Percentiles rank a stretch among this genome's conserved stretches.
phyloP scores from a whole-genome alignment of 2,797 vertebrate genomes.

The Sebastiscus albofasciatus region DNA sequence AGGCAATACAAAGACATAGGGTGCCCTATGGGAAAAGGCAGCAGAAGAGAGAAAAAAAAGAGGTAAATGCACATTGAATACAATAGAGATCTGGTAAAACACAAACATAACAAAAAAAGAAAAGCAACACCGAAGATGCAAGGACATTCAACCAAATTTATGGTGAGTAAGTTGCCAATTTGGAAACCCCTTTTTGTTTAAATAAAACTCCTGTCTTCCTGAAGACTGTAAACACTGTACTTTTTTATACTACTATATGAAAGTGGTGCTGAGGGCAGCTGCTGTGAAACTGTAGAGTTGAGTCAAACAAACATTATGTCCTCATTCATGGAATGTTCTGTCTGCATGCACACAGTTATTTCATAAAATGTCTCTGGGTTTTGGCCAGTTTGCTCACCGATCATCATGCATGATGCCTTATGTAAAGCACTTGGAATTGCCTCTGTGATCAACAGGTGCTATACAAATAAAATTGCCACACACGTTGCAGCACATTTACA shows the following conservation, averaged over 20 bases:
- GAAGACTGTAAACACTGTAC: too few relatives aligned
- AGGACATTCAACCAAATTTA: background rate
- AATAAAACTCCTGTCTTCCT: background rate
- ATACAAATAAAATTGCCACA: too few relatives aligned
- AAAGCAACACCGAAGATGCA: background rate
- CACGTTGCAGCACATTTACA: too few relatives aligned
- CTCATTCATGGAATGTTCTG: background rate
- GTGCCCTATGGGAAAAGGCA: conserved; percentile 36
- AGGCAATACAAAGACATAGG: conserved; percentile 4
- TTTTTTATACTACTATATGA: background rate
- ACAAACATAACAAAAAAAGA: background rate
- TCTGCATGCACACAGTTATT: background rate
- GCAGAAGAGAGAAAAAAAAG: background rate
- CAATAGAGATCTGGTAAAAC: background rate
- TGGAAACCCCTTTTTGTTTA: background rate
- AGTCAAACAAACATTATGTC: background rate
- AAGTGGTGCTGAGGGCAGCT: background rate
- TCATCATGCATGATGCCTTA: background rate
- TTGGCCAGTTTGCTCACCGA: background rate
- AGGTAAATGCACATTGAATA: background rate
- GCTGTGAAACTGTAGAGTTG: background rate
- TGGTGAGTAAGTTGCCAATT: background rate
- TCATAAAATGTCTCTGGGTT: background rate
- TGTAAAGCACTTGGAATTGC: too few relatives aligned
- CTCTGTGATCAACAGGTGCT: too few relatives aligned